Evolutionary conservation across 2,888 invertebrate genomes (phyloP), one percentile per base, ranked within the genome.

Genomic region (Fragum sueziense): DNA sequence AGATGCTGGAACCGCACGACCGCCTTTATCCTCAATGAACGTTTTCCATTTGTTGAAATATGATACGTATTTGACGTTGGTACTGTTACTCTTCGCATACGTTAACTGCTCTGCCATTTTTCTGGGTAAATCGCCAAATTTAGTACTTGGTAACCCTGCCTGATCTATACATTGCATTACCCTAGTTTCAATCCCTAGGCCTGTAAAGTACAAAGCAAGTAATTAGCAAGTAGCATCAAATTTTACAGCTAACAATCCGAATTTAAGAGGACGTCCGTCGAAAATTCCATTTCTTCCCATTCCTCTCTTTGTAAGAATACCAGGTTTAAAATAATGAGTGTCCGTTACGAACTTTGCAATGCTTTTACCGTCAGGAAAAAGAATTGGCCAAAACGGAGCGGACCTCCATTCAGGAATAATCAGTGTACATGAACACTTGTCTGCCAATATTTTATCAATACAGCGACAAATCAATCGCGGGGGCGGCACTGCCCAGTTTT

Each of bases 401-500:
- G 76, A 79, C 17, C 27, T 41, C 75, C 79, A 74, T 33, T 52
- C n/a, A 0, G 74, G 79, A 2, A 79, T 47, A 11, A 79, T 25
- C 0, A 74, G 29, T 20, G 71, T 67, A 27, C 79, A 70, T 14
- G 0, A 47, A 29, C 70, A 41, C 22, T 47, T 70, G 3, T 74
- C 74, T 25, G 17, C 6, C 11, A 59, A 25, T 25, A 71, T 51
- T 41, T 79, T 74, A 11, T 68, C 29, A n/a, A 76, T 73, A 67
- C 34, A 47, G 20, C 61, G 17, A 11, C 37, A 33, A 11, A 73
- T 57, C 34, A 80, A 41, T 7, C 73, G 27, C 17, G 76, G 73
- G n/a, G 76, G 76, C 1, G 79, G 75, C 17, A 76, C 73, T 11
- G 68, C 3, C 79, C 79, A 79, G 37, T 73, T 70, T 31, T 47